phyloP scores from a whole-genome alignment of 2,113 vertebrate species.

The Cyprinodon tularosa region DNA sequence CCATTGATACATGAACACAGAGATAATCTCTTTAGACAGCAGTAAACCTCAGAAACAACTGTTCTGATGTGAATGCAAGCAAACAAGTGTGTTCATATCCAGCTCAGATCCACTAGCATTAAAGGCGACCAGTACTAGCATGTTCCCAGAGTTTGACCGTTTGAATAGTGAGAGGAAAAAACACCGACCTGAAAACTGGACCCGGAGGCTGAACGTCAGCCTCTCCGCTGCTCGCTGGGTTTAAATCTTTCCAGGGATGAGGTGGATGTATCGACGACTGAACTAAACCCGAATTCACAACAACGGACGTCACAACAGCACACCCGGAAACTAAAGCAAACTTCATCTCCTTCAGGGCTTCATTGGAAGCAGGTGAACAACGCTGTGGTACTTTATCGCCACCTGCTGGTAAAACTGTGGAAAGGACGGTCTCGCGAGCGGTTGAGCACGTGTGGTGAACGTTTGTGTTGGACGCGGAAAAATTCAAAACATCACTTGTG shows the following conservation, averaged over 20 bases:
- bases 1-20: background rate
- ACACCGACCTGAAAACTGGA: slow-evolving; percentile 30
- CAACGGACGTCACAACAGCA: slow-evolving; percentile 26
- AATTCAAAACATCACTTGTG: too few species aligned
- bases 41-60: background rate
- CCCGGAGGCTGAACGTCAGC: background rate
- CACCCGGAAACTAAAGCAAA: slow-evolving; percentile 41
- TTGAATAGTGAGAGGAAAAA: background rate
- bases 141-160: background rate
- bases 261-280: background rate
- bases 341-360: background rate
- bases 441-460: too few species aligned
- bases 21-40: background rate
- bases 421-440: too few species aligned
- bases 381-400: background rate
- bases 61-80: background rate
- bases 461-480: too few species aligned
- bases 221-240: background rate
- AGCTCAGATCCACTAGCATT: background rate
- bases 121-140: background rate
- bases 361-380: background rate
- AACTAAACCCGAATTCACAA: slow-evolving; percentile 30
- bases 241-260: background rate
- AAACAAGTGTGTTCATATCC: background rate
- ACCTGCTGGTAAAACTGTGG: background rate